Conservation (phyloP, 2,113 vertebrate genomes). For the Lampris incognitus region DNA sequence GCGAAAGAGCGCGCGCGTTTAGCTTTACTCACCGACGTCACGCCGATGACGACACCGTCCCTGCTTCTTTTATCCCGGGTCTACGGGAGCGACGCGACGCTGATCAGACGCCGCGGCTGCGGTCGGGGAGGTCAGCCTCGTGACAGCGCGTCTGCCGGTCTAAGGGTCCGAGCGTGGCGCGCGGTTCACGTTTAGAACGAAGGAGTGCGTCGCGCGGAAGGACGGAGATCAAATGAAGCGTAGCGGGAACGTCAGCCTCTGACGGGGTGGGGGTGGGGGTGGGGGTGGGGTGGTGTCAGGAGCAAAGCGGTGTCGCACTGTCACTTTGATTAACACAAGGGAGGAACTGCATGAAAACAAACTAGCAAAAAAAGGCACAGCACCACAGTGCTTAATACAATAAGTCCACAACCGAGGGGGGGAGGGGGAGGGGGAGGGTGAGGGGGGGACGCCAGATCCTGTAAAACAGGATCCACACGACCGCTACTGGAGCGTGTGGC, state of each 20-base stretch:
- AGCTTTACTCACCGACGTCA: slow-evolving; percentile 69
- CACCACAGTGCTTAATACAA: not conserved
- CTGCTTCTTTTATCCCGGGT: slow-evolving; percentile 47
- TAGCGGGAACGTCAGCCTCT: not conserved
- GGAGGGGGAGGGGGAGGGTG: not conserved
- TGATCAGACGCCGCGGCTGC: slow-evolving; percentile 48
- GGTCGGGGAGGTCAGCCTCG: slow-evolving; percentile 33
- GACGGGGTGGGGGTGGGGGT: not conserved
- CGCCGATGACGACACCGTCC: slow-evolving; percentile 59
- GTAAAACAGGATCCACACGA: slow-evolving; percentile 4
- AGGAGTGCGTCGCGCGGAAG: slow-evolving; percentile 4
- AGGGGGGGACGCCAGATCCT: slow-evolving; percentile 3
- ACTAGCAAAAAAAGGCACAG: not conserved
- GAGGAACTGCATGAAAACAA: slow-evolving; percentile 6
- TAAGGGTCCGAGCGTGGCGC: slow-evolving; percentile 17
- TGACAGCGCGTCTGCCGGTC: slow-evolving; percentile 36
- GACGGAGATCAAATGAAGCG: slow-evolving; percentile 25
- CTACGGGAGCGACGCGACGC: slow-evolving; percentile 35
- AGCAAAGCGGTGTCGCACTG: no score
- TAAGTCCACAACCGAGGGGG: slow-evolving; percentile 8
- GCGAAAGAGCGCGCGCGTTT: no score
- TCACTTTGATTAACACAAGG: not conserved
- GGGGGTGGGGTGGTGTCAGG: no score
- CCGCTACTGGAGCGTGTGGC: slow-evolving; percentile 11
- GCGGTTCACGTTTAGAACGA: slow-evolving; percentile 17